Conservation (phyloP, 2,113 vertebrate species). For the Phaetusa simplex region DNA sequence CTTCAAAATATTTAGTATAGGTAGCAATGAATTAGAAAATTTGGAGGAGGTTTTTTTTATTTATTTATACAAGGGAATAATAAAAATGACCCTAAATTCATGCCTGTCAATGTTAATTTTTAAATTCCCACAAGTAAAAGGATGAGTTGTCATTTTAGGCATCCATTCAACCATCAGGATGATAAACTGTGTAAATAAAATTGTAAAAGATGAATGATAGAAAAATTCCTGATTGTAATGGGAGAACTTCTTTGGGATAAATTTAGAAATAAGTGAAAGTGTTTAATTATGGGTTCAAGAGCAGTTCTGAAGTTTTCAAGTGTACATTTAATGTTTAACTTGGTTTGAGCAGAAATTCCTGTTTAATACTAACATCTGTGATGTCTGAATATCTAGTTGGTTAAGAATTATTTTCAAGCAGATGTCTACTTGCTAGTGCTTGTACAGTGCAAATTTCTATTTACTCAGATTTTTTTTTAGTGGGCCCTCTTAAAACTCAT, state of each 20-base stretch:
- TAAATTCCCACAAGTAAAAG: background rate
- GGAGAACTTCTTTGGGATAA: background rate
- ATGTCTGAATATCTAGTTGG: background rate
- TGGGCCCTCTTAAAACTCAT: rapidly evolving
- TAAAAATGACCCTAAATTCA: background rate
- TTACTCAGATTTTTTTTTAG: background rate
- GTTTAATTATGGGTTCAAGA: background rate
- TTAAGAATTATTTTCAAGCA: background rate
- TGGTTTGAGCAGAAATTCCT: background rate
- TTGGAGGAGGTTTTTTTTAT: background rate
- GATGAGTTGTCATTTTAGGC: background rate
- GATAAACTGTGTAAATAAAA: background rate
- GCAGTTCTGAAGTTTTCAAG: background rate
- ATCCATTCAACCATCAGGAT: background rate
- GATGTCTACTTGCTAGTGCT: background rate
- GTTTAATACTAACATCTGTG: background rate
- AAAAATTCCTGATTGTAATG: background rate
- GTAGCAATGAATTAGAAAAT: background rate
- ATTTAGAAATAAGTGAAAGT: background rate
- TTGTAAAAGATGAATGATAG: background rate
- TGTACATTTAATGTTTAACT: background rate
- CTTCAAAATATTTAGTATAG: background rate
- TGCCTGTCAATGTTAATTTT: background rate
- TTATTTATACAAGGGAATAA: background rate
- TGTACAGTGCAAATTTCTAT: background rate